Conservation (phyloP, 2,113 vertebrate genomes). For the Psilopsiagon aymara region DNA sequence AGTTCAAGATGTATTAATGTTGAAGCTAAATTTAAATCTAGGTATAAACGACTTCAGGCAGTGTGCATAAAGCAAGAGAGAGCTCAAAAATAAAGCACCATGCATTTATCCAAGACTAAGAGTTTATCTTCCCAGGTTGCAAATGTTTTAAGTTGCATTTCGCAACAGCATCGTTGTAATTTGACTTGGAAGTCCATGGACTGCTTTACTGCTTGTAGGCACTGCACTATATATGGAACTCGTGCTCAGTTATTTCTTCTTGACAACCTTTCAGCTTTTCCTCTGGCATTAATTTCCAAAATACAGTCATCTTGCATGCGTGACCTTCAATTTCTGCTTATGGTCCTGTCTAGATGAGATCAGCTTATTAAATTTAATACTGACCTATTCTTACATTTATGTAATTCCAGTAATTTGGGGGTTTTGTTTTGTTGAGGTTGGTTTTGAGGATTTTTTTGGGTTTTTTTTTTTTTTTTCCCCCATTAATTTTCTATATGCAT, state of each 20-base stretch:
- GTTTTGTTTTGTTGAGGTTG: neutral
- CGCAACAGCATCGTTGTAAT: neutral
- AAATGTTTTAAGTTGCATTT: neutral
- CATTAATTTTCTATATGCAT: neutral
- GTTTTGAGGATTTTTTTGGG: neutral
- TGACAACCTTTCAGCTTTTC: neutral
- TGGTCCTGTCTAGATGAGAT: neutral
- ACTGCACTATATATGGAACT: neutral
- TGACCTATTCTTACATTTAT: neutral
- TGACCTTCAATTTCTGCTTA: neutral
- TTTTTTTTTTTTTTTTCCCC: neutral
- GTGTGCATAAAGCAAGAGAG: neutral
- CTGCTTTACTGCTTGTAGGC: neutral
- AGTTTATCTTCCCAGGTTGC: neutral
- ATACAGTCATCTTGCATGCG: neutral
- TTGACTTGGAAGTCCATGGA: neutral
- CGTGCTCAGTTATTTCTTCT: neutral
- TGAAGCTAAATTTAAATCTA: slow-evolving; percentile 68
- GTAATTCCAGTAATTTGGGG: neutral
- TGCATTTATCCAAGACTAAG: neutral
- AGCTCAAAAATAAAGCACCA: neutral
- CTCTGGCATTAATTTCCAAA: neutral
- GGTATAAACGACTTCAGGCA: slow-evolving; percentile 4
- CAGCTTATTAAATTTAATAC: neutral
- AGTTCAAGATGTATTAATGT: slow-evolving; percentile 65